Evolutionary conservation across 2,797 vertebrate genomes (phyloP), one percentile per base, ranked within the genome.

Genomic region (Pygocentrus nattereri): DNA sequence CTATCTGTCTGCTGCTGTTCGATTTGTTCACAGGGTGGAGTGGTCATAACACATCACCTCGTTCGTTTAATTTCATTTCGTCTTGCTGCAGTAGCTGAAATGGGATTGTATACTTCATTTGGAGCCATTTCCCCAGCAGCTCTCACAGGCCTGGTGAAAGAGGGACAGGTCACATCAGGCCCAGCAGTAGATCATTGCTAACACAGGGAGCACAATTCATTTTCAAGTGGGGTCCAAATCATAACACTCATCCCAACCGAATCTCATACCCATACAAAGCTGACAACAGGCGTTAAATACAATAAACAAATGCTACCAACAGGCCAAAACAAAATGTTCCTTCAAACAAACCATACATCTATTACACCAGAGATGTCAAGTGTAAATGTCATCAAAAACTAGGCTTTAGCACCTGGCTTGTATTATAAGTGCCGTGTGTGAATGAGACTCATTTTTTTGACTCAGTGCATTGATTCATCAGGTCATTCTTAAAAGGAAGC

Each of bases 71-170:
- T 79, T 44, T 34, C 16, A 71, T 70, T 78, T 64, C 0, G 30
- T 65, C 47, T 54, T 25, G 12, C 19, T 62, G 41, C 80, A 25
- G 67, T 21, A 49, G 41, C 23, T 49, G 54, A 50, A 49, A 56
- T 61, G 56, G 30, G n/a, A 76, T 52, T 25, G 54, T 27, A 31
- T 65, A 76, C 54, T 75, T 75, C 15, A 76, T 81, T 27, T 70
- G 25, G 58, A 10, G 13, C 10, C 19, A 31, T 68, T 74, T 74
- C n/a, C 49, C 7, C 50, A 30, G 61, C 25, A 56, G 72, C 70
- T 54, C 10, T 49, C 50, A 72, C 23, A 72, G 49, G 27, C 49
- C 50, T 34, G 49, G 15, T 5, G 4, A 54, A 34, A 34, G 38
- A 47, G 10, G 21, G 21, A 25, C 21, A 21, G 3, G 38, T n/a